These are phyloP conservation scores for Mastigias papua DNA, from an alignment of 30 jellyfish, hydroid and myxozoan genomes.

Conservation along the genomic window DNA sequence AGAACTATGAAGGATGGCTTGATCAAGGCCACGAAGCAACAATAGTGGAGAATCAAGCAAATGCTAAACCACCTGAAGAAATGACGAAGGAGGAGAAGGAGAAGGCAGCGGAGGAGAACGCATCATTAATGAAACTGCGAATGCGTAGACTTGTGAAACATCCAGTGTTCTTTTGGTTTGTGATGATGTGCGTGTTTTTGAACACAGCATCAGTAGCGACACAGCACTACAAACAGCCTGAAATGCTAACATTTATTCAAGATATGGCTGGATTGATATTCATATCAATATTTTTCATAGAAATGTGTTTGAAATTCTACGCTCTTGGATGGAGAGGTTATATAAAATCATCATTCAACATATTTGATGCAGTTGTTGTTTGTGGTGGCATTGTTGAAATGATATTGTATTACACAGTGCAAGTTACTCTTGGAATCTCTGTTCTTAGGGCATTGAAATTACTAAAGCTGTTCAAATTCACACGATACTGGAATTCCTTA, in stretches of 20 bases:
- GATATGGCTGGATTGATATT: constrained; percentile 48
- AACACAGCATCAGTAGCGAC: constrained; percentile 85
- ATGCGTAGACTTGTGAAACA: constrained; percentile 76
- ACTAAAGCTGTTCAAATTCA: constrained; percentile 87
- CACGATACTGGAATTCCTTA: constrained; percentile 95
- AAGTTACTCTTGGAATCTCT: constrained; percentile 91
- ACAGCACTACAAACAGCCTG: constrained; percentile 87
- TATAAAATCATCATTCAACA: constrained; percentile 84
- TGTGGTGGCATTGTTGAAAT: constrained; percentile 89
- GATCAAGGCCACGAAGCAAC: constrained; percentile 76
- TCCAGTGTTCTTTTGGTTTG: constrained; percentile 84
- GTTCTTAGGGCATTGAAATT: constrained; percentile 94
- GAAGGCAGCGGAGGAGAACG: constrained; percentile 49
- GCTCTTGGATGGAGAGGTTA: constrained; percentile 79
- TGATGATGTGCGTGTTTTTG: constrained; percentile 74
- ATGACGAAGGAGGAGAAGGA: constrained; percentile 55
- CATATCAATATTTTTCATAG: constrained; percentile 70
- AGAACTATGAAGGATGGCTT: constrained; percentile 84
- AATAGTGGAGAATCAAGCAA: constrained; percentile 46
- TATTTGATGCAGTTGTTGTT: constrained; percentile 85
- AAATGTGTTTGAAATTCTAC: constrained; percentile 81
- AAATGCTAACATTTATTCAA: constrained; percentile 56
- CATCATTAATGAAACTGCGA: constrained; percentile 42
- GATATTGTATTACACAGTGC: constrained; percentile 64
- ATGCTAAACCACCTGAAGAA: constrained; percentile 55